These are phyloP conservation scores for Drosophila mauritiana DNA, from an alignment of 1,140 invertebrate genomes.

Conservation along the genomic window DNA sequence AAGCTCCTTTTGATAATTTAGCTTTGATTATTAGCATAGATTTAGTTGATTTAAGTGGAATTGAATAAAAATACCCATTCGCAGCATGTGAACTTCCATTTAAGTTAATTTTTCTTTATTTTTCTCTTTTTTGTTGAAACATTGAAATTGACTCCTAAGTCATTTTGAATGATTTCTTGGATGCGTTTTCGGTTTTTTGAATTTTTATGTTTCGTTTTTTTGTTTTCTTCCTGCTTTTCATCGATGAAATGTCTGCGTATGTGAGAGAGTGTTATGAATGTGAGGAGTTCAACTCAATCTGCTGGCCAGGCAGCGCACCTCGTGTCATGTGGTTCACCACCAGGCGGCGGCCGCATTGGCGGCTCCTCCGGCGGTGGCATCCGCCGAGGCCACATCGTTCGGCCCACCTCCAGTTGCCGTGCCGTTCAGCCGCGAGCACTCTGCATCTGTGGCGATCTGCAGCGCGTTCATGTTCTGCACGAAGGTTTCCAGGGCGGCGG, in stretches of 20 bases:
- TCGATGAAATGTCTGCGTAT: constrained; percentile 69
- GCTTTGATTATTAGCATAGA: no score
- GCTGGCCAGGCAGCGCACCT: constrained; percentile 47
- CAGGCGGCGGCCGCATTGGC: constrained; percentile 58
- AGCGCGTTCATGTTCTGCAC: constrained; percentile 80
- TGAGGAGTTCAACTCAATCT: constrained; percentile 33
- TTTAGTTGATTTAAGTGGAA: neutral
- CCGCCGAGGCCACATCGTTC: constrained; percentile 45
- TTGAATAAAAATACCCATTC: constrained; percentile 16
- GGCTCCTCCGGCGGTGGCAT: constrained; percentile 54
- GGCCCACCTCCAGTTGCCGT: constrained; percentile 20
- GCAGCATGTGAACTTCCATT: constrained; percentile 49
- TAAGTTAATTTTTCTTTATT: constrained; percentile 72
- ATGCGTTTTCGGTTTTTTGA: constrained; percentile 43
- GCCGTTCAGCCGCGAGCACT: constrained; percentile 72
- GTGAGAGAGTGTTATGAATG: constrained; percentile 45
- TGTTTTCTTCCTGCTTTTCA: constrained; percentile 36
- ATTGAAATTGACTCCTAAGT: constrained; percentile 79
- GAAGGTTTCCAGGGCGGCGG: constrained; percentile 73
- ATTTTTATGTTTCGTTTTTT: constrained; percentile 42
- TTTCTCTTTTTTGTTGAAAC: constrained; percentile 72
- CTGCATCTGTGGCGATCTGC: constrained; percentile 69
- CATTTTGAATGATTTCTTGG: constrained; percentile 72
- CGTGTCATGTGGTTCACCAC: constrained; percentile 72
- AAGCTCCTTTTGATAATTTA: neutral